These are phyloP conservation scores for Amyelois transitella DNA, from an alignment of 1,140 invertebrate species.

Conservation along the genomic window DNA sequence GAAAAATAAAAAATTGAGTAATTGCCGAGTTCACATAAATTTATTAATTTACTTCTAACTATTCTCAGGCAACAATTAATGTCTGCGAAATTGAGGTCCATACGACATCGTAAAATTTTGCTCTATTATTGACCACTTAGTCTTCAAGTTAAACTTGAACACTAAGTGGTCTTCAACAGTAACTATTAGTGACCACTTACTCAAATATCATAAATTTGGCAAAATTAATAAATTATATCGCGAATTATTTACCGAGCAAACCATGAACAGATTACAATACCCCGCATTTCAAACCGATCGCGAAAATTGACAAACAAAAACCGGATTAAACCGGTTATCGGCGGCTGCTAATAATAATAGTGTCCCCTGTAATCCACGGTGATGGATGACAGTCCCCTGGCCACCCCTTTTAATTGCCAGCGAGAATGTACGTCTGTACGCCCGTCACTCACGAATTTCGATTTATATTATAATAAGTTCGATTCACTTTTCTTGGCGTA, in stretches of 20 bases:
- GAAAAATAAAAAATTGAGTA: too few relatives aligned
- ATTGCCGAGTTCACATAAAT: too few relatives aligned
- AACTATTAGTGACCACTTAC: too few relatives aligned
- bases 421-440: conserved; percentile 34
- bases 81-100: too few relatives aligned
- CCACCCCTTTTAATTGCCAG: conserved; percentile 55
- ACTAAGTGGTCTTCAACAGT: too few relatives aligned
- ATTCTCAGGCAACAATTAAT: too few relatives aligned
- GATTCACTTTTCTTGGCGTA: conserved; percentile 15
- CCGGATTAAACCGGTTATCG: conserved; percentile 54
- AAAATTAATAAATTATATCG: too few relatives aligned
- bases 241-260: neutral
- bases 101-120: too few relatives aligned
- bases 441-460: conserved; percentile 52
- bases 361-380: conserved; percentile 48
- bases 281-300: neutral
- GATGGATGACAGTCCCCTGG: conserved; percentile 48
- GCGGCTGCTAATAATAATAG: conserved; percentile 55
- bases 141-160: too few relatives aligned
- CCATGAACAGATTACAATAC: neutral
- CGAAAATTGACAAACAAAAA: conserved; percentile 47
- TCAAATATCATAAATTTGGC: too few relatives aligned
- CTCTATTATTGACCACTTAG: too few relatives aligned
- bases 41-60: too few relatives aligned
- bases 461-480: conserved; percentile 67